Conservation (phyloP, 2,888 invertebrate genomes). For the Lithophane socia region DNA sequence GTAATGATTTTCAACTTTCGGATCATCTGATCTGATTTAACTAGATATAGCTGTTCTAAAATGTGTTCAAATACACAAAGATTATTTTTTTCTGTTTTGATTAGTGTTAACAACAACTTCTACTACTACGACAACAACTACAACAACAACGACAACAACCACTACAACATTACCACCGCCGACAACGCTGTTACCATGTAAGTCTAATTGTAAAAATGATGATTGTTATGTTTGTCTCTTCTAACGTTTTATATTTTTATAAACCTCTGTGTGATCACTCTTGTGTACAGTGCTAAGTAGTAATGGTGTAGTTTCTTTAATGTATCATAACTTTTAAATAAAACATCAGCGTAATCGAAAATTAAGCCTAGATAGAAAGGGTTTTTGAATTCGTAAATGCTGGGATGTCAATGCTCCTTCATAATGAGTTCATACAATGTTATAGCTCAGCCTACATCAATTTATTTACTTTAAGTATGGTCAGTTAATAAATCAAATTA, state of each 20-base stretch:
- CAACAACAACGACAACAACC: constrained; percentile 80
- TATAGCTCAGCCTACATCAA: constrained; percentile 6
- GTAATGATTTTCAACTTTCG: neutral
- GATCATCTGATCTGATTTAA: neutral
- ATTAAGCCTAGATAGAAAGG: neutral
- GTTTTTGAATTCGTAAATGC: neutral
- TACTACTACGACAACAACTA: constrained; percentile 81
- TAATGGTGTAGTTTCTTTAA: neutral
- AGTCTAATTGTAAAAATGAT: constrained; percentile 57
- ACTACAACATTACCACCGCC: constrained; percentile 79
- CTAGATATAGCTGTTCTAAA: neutral
- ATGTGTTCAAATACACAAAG: neutral
- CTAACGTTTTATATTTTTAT: neutral
- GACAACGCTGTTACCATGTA: constrained; percentile 76
- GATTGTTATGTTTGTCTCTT: neutral
- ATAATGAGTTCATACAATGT: constrained; percentile 22
- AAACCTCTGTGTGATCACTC: neutral
- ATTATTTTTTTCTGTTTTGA: constrained; percentile 9
- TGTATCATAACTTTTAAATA: neutral
- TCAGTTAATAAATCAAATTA: constrained; percentile 19
- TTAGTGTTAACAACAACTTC: constrained; percentile 80
- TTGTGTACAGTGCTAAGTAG: neutral
- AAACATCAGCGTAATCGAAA: constrained; percentile 4
- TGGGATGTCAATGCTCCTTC: neutral
- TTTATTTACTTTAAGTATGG: constrained; percentile 13